phyloP scores from a whole-genome alignment of 1,140 invertebrate species.

The Eciton burchellii region DNA sequence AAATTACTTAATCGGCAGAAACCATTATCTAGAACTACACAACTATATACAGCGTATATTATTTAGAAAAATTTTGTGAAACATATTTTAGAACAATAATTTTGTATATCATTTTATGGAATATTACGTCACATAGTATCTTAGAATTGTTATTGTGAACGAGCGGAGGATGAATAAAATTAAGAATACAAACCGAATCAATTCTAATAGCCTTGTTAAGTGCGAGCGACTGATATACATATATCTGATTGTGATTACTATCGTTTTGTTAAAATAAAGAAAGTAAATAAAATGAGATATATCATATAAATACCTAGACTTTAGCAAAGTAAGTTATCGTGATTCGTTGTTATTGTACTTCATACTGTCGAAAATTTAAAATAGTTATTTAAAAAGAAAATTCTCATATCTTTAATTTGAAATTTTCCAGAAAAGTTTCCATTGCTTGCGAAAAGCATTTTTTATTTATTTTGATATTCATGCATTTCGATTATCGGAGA shows the following conservation, averaged over 20 bases:
- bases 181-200: neutral
- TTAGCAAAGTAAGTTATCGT: neutral
- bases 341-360: neutral
- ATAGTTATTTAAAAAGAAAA: no score
- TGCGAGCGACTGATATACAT: conserved; percentile 45
- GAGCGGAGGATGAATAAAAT: conserved; percentile 1
- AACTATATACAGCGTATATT: conserved; percentile 12
- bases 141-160: conserved; percentile 18
- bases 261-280: conserved; percentile 52
- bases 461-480: no score
- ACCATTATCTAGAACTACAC: neutral
- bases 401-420: no score
- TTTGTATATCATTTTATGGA: conserved; percentile 27
- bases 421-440: no score
- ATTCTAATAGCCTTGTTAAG: conserved; percentile 18
- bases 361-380: no score
- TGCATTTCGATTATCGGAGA: no score
- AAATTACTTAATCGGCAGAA: conserved; percentile 7
- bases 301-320: conserved; percentile 1
- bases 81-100: conserved; percentile 33
- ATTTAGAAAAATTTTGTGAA: conserved; percentile 16
- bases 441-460: no score
- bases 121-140: conserved; percentile 17
- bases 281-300: conserved; percentile 49
- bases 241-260: conserved; percentile 53